A percentile compares a stretch with the other conserved stretches of the same genome.
Evolutionary conservation across 2,797 vertebrate genomes (phyloP).

Genomic region (Simalia tracyae): DNA sequence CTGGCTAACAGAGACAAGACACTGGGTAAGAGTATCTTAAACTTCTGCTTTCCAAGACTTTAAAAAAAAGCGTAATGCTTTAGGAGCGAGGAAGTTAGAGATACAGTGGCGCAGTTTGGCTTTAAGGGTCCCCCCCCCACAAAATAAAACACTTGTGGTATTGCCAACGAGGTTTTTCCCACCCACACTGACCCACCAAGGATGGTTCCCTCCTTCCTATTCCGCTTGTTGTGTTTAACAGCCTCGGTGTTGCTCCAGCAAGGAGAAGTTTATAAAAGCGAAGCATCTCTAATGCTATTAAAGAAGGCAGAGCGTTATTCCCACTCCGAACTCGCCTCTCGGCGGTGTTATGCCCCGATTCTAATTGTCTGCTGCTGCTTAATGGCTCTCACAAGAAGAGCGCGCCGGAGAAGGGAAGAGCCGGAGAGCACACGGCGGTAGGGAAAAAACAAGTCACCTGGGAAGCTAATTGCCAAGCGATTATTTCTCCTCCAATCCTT

Average conservation of each 20-base stretch:
- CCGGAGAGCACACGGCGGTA: constrained; percentile 22
- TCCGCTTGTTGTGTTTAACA: too few species aligned
- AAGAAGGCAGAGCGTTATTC: neutral
- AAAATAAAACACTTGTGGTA: too few species aligned
- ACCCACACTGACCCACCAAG: neutral
- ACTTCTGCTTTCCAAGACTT: too few species aligned
- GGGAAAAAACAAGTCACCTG: constrained; percentile 19
- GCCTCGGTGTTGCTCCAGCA: too few species aligned
- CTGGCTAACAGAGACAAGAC: neutral
- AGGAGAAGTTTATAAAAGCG: neutral
- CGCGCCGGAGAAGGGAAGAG: neutral
- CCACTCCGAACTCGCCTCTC: neutral
- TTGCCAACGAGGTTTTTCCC: neutral
- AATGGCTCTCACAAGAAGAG: constrained; percentile 11
- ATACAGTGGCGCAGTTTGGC: neutral
- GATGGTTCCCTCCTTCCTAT: too few species aligned
- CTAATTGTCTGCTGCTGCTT: constrained; percentile 35
- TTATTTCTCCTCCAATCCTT: constrained; percentile 10
- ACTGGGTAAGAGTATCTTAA: neutral
- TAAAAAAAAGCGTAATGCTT: neutral
- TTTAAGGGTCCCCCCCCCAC: neutral
- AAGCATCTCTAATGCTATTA: neutral
- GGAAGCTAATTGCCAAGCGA: constrained; percentile 44
- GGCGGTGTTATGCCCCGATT: neutral
- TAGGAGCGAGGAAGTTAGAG: neutral